Evolutionary conservation across 2,888 invertebrate species (phyloP).

Genomic region (Mesorhabditis sp.): DNA sequence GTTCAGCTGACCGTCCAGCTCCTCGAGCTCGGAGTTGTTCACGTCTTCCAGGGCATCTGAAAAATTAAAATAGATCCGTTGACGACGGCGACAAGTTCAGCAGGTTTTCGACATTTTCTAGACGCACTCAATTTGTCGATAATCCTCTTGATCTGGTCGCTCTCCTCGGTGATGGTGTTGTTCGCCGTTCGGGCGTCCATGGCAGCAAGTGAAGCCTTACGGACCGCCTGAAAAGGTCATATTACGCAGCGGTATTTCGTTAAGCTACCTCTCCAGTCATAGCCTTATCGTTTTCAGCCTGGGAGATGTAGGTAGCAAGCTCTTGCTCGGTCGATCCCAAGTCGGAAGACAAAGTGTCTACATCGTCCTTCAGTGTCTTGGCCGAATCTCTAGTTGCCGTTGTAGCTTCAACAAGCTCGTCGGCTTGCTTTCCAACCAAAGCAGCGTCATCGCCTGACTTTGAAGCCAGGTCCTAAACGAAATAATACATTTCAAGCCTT

Average conservation of each 20-base stretch:
- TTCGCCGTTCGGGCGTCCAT: slow-evolving; percentile 40
- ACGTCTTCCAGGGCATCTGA: slow-evolving; percentile 56
- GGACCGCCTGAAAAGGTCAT: slow-evolving; percentile 22
- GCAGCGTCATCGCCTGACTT: slow-evolving; percentile 33
- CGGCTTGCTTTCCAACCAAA: slow-evolving; percentile 16
- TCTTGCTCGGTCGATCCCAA: not conserved
- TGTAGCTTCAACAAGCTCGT: slow-evolving; percentile 21
- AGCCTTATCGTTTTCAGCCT: slow-evolving; percentile 36
- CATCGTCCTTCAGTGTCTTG: slow-evolving; percentile 18
- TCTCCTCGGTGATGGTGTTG: slow-evolving; percentile 25
- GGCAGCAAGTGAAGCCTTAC: slow-evolving; percentile 39
- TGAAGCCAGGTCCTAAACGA: slow-evolving; percentile 18
- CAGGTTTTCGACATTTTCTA: slow-evolving; percentile 58
- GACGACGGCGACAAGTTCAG: slow-evolving; percentile 64
- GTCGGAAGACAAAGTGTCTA: not conserved
- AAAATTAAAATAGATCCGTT: slow-evolving; percentile 12
- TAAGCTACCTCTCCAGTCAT: slow-evolving; percentile 32
- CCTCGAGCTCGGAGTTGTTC: slow-evolving; percentile 57
- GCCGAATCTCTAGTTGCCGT: slow-evolving; percentile 27
- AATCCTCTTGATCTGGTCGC: slow-evolving; percentile 38
- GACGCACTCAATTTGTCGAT: slow-evolving; percentile 59
- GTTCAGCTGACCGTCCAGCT: slow-evolving; percentile 58
- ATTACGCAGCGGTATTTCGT: not conserved
- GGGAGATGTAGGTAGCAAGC: slow-evolving; percentile 30
- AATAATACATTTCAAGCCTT: too few species aligned